Conservation (phyloP, 2,888 invertebrate species). For the Tenthredo distinguenda region DNA sequence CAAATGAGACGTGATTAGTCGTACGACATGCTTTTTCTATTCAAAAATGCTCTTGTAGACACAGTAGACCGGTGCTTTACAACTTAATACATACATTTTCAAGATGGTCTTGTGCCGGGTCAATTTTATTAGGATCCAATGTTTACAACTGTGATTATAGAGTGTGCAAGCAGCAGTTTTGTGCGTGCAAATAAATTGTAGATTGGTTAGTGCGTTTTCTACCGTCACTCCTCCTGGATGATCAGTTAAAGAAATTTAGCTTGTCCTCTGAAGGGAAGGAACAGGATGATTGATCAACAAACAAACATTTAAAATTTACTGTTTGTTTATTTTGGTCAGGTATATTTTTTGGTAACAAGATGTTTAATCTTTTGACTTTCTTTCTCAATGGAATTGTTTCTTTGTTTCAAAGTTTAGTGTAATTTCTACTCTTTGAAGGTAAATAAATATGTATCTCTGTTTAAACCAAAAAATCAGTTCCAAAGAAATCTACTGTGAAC, state of each 20-base stretch:
- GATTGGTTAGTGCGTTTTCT: not conserved
- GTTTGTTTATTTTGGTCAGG: not conserved
- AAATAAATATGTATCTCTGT: not conserved
- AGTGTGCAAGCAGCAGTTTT: not conserved
- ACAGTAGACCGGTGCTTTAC: not conserved
- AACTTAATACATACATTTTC: not conserved
- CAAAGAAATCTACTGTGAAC: not conserved
- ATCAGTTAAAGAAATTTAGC: not conserved
- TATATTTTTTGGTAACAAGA: not conserved
- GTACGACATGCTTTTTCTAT: not conserved
- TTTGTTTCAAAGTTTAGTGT: conserved; percentile 10
- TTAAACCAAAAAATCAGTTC: not conserved
- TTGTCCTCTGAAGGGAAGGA: not conserved
- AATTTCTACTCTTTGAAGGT: not conserved
- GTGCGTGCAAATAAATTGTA: not conserved
- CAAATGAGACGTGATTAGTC: not conserved
- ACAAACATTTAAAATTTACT: not conserved
- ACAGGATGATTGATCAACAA: not conserved
- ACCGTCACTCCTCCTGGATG: not conserved
- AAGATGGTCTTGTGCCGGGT: not conserved
- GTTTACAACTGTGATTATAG: not conserved
- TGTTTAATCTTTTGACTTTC: conserved; percentile 1
- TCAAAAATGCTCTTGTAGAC: not conserved
- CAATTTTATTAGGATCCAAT: not conserved
- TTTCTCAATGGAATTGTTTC: not conserved